These are phyloP conservation scores for Parasteatoda tepidariorum DNA, from an alignment of 1,140 invertebrate species.

Conservation along the genomic window DNA sequence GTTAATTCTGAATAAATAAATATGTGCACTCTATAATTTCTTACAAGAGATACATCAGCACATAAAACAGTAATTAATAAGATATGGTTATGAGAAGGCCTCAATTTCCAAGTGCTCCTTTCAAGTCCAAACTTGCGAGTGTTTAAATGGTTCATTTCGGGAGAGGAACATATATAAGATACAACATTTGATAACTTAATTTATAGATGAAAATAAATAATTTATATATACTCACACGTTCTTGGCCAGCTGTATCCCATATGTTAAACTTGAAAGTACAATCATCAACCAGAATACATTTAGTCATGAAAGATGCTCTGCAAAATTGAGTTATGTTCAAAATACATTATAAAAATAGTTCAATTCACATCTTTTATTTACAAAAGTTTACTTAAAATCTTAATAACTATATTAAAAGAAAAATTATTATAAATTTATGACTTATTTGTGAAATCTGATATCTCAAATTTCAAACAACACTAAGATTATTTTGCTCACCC, in stretches of 20 bases:
- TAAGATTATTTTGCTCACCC: constrained; percentile 65
- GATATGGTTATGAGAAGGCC: too few species aligned
- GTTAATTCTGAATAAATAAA: too few species aligned
- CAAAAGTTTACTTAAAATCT: not conserved
- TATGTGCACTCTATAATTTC: too few species aligned
- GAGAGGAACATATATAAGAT: too few species aligned
- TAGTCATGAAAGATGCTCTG: constrained; percentile 71
- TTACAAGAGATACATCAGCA: too few species aligned
- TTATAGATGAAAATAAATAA: too few species aligned
- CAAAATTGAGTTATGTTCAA: not conserved
- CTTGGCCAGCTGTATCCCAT: constrained; percentile 94
- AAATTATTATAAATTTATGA: not conserved
- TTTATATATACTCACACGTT: constrained; percentile 71
- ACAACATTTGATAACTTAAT: too few species aligned
- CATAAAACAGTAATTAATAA: too few species aligned
- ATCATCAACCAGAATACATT: constrained; percentile 68
- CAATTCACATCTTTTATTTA: not conserved
- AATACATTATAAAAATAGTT: not conserved
- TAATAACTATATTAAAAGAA: not conserved
- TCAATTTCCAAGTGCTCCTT: too few species aligned
- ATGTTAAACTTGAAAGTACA: constrained; percentile 70
- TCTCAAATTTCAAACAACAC: not conserved
- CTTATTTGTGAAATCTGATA: too few species aligned
- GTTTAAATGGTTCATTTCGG: too few species aligned
- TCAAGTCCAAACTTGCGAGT: too few species aligned